Evolutionary conservation across 2,113 vertebrate genomes (phyloP), one percentile per base, ranked within the genome.

Genomic region (Hemibagrus wyckioides): DNA sequence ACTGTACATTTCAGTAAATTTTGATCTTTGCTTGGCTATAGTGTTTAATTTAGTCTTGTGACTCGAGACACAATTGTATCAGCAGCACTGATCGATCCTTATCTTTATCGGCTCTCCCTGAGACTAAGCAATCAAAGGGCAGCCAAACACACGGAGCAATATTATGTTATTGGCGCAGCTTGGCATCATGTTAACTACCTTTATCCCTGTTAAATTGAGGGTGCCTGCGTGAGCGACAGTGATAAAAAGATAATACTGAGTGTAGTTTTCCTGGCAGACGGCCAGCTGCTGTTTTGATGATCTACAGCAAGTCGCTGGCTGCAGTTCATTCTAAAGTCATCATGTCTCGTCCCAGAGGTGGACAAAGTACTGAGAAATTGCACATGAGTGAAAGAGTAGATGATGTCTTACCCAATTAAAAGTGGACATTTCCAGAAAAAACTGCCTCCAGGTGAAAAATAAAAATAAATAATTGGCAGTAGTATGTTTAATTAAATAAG

Each of bases 81-180:
- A 76, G 36, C 9, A 36, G 14, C 33, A 59, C 0, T 61, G 36
- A 57, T 41, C 5, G 19, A 41, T 39, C 30, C 39, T 71, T 71
- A 73, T 54, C 69, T 77, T 76, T n/a, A 77, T 50, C 41, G 30
- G 75, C 17, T 1, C 75, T 77, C 14, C 30, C 75, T 52, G 33
- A 39, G 17, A 82, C 76, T 69, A 59, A 82, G 65, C 23, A 86
- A 59, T 36, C 50, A 87, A 82, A 75, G 86, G 65, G 86, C 86
- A 85, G 15, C 23, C 71, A 82, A 25, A 41, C 67, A 73, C 28
- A 41, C 19, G 11, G 28, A 67, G 5, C 23, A 50, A 54, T 67
- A 54, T 67, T 52, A 6, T 69, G n/a, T 86, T 80, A 67, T n/a
- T 54, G 30, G 59, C 2, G 0, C n/a, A 39, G 19, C 21, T 67